Evolutionary conservation across 2,888 invertebrate genomes (phyloP).

Genomic region (Ypsolopha scabrella): DNA sequence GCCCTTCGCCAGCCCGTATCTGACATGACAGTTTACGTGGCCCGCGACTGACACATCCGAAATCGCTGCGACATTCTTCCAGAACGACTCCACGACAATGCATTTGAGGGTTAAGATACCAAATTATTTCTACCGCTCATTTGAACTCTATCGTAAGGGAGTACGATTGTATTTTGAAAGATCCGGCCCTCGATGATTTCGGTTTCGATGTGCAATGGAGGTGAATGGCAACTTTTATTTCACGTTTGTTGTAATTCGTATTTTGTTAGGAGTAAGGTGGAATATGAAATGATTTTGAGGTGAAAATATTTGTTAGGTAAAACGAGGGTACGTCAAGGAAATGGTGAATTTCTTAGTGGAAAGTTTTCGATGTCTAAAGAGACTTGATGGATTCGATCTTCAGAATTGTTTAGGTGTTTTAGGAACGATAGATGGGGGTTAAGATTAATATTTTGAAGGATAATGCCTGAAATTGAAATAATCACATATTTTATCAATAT

Average conservation of each 20-base stretch:
- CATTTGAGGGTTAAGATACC: conserved; percentile 27
- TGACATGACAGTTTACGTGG: conserved; percentile 42
- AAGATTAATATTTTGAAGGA: no score
- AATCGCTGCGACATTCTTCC: conserved; percentile 61
- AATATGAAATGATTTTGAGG: background rate
- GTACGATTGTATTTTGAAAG: background rate
- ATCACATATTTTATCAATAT: no score
- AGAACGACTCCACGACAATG: conserved; percentile 50
- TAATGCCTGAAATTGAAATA: no score
- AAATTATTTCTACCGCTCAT: conserved; percentile 9
- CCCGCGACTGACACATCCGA: conserved; percentile 57
- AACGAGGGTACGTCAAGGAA: conserved; percentile 10
- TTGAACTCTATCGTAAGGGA: background rate
- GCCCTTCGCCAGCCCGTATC: conserved; percentile 20
- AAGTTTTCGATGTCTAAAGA: conserved; percentile 30
- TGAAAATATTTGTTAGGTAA: background rate
- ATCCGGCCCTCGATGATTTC: background rate
- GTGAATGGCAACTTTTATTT: background rate
- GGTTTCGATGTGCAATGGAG: background rate
- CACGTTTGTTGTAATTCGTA: no score
- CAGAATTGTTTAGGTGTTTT: conserved; percentile 32
- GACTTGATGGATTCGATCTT: conserved; percentile 45
- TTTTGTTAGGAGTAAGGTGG: background rate
- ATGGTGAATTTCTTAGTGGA: conserved; percentile 20
- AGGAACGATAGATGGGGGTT: background rate